Conservation (phyloP, 2,797 vertebrate species). For the Micrastur ruficollis region DNA sequence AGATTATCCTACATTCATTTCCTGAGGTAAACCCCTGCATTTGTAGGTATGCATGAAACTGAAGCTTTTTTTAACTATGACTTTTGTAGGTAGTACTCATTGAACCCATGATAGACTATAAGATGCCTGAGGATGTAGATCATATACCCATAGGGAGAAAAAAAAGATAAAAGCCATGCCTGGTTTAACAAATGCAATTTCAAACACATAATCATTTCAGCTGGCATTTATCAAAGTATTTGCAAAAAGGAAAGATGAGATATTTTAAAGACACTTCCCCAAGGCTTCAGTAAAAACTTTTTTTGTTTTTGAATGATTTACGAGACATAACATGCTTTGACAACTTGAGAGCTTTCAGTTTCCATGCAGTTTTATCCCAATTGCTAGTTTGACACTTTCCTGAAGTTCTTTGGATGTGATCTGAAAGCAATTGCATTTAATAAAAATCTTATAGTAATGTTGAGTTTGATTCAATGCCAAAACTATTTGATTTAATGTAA, state of each 20-base stretch:
- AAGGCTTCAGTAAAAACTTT: not conserved
- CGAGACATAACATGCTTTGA: not conserved
- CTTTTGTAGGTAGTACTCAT: not conserved
- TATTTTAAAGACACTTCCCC: not conserved
- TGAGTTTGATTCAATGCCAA: not conserved
- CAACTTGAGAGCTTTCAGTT: not conserved
- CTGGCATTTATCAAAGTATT: not conserved
- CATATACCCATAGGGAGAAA: not conserved
- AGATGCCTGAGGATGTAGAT: not conserved
- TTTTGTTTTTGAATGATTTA: not conserved
- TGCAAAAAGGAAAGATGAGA: not conserved
- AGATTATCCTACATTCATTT: not conserved
- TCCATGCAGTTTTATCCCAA: not conserved
- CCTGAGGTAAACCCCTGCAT: not conserved
- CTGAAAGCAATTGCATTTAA: not conserved
- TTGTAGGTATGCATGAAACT: not conserved
- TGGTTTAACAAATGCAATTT: not conserved
- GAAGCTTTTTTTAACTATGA: not conserved
- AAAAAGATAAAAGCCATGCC: not conserved
- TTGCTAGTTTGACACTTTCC: not conserved
- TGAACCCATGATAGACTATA: not conserved
- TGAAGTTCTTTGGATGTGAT: not conserved
- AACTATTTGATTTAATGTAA: not conserved
- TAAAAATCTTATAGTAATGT: not conserved
- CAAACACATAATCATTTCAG: not conserved